Base-by-base conservation (phyloP, 2,888 invertebrate genomes). In the Mesoligia furuncula region DNA sequence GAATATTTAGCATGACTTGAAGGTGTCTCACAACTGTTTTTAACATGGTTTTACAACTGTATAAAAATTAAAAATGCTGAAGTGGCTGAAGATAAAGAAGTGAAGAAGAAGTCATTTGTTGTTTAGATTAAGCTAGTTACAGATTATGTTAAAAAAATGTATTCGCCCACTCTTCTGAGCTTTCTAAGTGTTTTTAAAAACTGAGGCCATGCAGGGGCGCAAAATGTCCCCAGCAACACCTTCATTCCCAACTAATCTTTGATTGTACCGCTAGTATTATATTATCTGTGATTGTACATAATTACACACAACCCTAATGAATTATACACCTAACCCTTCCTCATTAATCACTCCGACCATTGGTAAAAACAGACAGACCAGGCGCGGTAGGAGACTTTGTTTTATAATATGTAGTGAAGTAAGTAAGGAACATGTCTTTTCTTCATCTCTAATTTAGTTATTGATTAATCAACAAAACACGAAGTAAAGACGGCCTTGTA, bases 1-100 rank as follows among this genome's bases (percentile, higher is more conserved):
- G 75, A 68, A 73, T 75, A 81, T 84, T 61, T 75, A 83, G 64
- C 73, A 80, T 20, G 11, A 61, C 36, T 45, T 20, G 27, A 72
- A 54, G 72, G 69, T 82, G 73, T 73, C 66, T 42, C 27, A 48
- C 13, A 45, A 31, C 71, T 48, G 64, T 71, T 77, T 54, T 39
- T 54, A 1, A 4, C 24, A 27, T 39, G 17, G 36, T 45, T 36
- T 65, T 76, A 24, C 6, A 24, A 13, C 39, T 24, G 24, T 20
- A 15, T 13, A 15, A 17, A 77, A 5, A 39, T 48, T 4, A 8
- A 11, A 11, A 36, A 11, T 24, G 1, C 6, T 36, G 11, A 20
- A 36, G 24, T 62, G 20, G 4, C 61, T 7, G 27, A 15, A 59
- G 27, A 59, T 57, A 57, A 24, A 54, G 11, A 57, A 59, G 27